Evolutionary conservation across 2,888 invertebrate species (phyloP), one percentile per base, ranked within the genome.

Genomic region (Cheilosia soror): DNA sequence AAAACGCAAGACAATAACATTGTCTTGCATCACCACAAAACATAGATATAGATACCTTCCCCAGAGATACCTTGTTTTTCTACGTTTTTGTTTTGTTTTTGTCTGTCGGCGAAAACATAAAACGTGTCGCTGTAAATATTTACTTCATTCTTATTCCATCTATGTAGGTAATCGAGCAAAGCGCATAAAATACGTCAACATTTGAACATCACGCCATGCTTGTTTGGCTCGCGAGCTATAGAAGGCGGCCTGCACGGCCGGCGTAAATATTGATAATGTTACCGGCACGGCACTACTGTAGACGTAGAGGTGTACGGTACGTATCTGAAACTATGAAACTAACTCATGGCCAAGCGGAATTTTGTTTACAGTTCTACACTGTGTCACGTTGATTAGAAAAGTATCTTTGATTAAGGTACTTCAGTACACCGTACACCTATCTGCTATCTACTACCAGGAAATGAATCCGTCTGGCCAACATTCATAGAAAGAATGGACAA

Each of bases 291-390:
- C 29, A 13, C 27, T 29, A 51, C 13, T 47, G 2, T 40, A 9
- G 9, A 20, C 20, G 20, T 20, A 20, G 20, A 20, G 20, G 20
- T 20, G 20, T 1, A 20, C 20, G 20, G 51, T 7, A 7, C 3
- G 27, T 49, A 49, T 53, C 47, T 55, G 29, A 37, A 49, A 13
- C 15, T 53, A 53, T 68, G 42, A 63, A 73, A 66, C 60, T 83
- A 62, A 78, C 83, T 65, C 79, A 68, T 78, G 83, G 79, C 11
- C 75, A 51, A 73, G 57, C 69, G 63, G 53, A 63, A 65, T 69
- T 68, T 75, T 84, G 83, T 84, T 84, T 84, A 84, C 79, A 51
- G 75, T 79, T 73, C 42, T 4, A 55, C 53, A 73, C 51, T 73
- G 53, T 49, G 69, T 69, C 71, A 51, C 60, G 51, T 51, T 72